A percentile compares a stretch with the other conserved stretches of the same genome.
phyloP scores from a whole-genome alignment of 2,113 vertebrate genomes.

The Polyodon spathula region DNA sequence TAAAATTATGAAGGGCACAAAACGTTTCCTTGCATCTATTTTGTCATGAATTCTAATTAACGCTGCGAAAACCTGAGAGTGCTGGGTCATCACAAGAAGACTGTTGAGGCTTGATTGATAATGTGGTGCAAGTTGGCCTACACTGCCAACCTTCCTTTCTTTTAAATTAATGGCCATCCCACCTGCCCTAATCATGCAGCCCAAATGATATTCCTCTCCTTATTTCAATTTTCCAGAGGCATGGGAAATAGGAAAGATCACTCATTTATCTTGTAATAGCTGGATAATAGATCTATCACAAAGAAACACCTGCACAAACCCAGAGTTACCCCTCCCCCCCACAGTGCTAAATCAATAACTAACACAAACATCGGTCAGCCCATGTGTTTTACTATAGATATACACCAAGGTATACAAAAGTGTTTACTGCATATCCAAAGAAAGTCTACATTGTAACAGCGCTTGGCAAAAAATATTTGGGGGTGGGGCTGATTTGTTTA shows the following conservation, averaged over 20 bases:
- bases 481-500: no score
- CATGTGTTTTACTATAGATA: constrained; percentile 19
- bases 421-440: no score
- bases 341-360: constrained; percentile 45
- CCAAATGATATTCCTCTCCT: constrained; percentile 79
- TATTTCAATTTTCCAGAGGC: constrained; percentile 95
- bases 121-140: constrained; percentile 62
- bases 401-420: no score
- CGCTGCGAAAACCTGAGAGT: constrained; percentile 69
- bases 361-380: constrained; percentile 43
- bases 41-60: constrained; percentile 99
- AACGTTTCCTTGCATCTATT: constrained; percentile 96
- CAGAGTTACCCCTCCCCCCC: constrained; percentile 38
- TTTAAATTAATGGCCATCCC: constrained; percentile 86
- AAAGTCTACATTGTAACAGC: no score
- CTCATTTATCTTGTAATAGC: constrained; percentile 99
- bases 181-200: constrained; percentile 86
- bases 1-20: constrained; percentile 96
- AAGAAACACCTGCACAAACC: constrained; percentile 86
- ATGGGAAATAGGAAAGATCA: constrained; percentile 82
- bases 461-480: no score
- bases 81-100: constrained; percentile 95
- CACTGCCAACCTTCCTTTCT: constrained; percentile 63
- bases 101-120: constrained; percentile 83
- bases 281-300: constrained; percentile 99